Evolutionary conservation across 2,113 vertebrate genomes (phyloP).

Genomic region (Pseudopipra pipra): DNA sequence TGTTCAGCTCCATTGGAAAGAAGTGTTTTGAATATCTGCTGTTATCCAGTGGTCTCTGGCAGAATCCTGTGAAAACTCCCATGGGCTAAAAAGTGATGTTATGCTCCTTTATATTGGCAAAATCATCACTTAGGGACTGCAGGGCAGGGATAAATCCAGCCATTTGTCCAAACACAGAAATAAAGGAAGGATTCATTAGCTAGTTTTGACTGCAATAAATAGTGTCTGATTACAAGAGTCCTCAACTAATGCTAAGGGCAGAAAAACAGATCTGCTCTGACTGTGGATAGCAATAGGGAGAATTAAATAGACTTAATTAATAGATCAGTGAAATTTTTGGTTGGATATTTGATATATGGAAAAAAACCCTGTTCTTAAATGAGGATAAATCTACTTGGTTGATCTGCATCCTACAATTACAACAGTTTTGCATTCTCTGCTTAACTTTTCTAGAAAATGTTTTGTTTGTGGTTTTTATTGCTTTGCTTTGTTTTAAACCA

Average conservation of each 20-base stretch:
- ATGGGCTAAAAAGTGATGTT: background rate
- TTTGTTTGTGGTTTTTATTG: background rate
- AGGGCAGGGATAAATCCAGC: background rate
- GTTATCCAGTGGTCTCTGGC: background rate
- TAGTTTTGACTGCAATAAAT: slow-evolving; percentile 24
- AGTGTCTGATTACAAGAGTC: background rate
- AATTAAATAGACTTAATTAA: slow-evolving; percentile 36
- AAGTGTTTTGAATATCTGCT: background rate
- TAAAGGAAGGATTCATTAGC: slow-evolving; percentile 52
- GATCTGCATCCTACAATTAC: background rate
- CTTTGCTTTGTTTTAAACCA: background rate
- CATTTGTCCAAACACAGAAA: slow-evolving; percentile 14
- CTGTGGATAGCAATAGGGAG: background rate
- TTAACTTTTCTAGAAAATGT: slow-evolving; percentile 3
- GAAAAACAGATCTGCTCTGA: background rate
- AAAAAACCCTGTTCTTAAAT: slow-evolving; percentile 3
- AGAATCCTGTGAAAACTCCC: background rate
- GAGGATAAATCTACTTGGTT: background rate
- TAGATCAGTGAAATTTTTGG: background rate
- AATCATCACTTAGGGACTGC: background rate
- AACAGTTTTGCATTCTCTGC: background rate
- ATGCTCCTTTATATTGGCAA: background rate
- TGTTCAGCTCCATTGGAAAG: background rate
- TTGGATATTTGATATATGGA: background rate
- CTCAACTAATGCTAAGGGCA: background rate